phyloP scores from a whole-genome alignment of 2,888 invertebrate genomes.

The Metallyticus violacea region DNA sequence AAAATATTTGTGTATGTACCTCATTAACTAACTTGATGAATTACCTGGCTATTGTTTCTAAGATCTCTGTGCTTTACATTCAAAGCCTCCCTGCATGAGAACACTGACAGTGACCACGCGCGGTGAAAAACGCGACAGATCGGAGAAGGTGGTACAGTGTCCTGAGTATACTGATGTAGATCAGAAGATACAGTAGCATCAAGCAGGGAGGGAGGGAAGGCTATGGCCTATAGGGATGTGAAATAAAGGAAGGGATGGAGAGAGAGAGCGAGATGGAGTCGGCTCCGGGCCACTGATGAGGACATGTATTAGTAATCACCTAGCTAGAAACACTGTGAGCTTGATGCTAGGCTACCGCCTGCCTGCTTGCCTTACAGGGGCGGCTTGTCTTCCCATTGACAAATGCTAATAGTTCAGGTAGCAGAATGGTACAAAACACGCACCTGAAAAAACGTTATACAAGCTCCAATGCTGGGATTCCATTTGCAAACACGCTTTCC shows the following conservation, averaged over 20 bases:
- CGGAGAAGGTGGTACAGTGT: not conserved
- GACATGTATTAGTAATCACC: slow-evolving; percentile 19
- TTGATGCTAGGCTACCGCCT: not conserved
- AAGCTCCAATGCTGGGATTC: too few relatives aligned
- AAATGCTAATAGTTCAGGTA: not conserved
- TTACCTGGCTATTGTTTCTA: too few relatives aligned
- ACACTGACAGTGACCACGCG: not conserved
- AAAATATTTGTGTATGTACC: too few relatives aligned
- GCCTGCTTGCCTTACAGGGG: not conserved
- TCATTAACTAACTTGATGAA: too few relatives aligned
- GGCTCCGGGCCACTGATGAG: slow-evolving; percentile 16
- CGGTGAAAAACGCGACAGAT: not conserved
- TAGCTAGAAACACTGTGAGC: slow-evolving; percentile 6
- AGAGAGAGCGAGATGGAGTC: not conserved
- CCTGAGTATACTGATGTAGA: slow-evolving; percentile 13
- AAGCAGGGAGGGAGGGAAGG: not conserved
- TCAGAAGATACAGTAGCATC: slow-evolving; percentile 5
- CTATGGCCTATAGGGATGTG: slow-evolving; percentile 17
- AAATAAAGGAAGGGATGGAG: slow-evolving; percentile 14
- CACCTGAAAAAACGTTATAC: too few relatives aligned
- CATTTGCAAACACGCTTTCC: too few relatives aligned
- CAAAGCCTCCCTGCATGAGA: too few relatives aligned
- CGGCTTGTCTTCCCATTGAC: not conserved
- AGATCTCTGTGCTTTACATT: too few relatives aligned
- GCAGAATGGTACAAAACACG: too few relatives aligned